Evolutionary conservation across 2,888 invertebrate species (phyloP).

Genomic region (Xestobium rufovillosum): DNA sequence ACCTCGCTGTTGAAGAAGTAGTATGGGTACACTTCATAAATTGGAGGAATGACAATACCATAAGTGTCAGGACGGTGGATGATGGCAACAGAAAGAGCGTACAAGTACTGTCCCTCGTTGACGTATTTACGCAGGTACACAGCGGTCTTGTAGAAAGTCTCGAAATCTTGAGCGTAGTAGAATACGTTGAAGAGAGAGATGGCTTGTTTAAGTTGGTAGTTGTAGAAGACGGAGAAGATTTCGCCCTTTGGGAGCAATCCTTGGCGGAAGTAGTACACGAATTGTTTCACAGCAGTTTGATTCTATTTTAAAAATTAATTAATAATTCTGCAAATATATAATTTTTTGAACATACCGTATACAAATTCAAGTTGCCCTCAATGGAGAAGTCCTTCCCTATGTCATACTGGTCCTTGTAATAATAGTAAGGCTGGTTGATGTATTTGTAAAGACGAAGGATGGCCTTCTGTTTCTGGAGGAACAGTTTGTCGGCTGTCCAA

Average conservation of each 20-base stretch:
- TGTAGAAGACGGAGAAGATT: conserved; percentile 56
- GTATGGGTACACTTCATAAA: conserved; percentile 66
- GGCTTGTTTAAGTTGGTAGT: conserved; percentile 55
- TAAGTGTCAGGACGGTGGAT: conserved; percentile 57
- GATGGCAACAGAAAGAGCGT: conserved; percentile 55
- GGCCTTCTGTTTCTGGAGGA: no score
- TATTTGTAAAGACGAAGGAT: conserved; percentile 53
- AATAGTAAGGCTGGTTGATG: conserved; percentile 56
- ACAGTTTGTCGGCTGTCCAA: no score
- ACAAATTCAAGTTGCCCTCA: conserved; percentile 51
- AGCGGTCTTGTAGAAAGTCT: conserved; percentile 61
- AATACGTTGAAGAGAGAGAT: conserved; percentile 58
- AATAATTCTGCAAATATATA: conserved; percentile 31
- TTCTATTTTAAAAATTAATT: conserved; percentile 31
- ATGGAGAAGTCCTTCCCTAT: conserved; percentile 53
- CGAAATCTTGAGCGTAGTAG: conserved; percentile 62
- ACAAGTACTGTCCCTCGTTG: conserved; percentile 64
- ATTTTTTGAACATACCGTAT: no score
- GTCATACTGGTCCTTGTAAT: conserved; percentile 47
- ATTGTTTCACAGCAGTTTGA: conserved; percentile 51
- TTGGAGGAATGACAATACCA: conserved; percentile 60
- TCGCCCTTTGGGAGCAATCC: conserved; percentile 53
- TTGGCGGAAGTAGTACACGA: conserved; percentile 47
- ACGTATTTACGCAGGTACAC: conserved; percentile 59
- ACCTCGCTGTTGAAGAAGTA: conserved; percentile 62